Conservation (phyloP, 2,888 invertebrate species). For the Cepaea hortensis region DNA sequence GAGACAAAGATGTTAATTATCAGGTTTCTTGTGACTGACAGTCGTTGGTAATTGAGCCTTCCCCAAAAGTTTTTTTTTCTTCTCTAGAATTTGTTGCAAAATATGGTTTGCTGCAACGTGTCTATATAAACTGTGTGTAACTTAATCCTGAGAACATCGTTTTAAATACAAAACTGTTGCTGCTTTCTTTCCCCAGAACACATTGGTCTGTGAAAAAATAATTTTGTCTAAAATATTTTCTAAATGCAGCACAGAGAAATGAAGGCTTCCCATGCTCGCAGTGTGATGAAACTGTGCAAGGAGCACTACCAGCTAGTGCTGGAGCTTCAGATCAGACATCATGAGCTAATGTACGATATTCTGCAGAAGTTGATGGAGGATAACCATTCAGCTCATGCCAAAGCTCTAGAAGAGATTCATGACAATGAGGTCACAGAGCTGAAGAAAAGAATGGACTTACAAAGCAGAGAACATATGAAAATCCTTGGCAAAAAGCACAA, state of each 20-base stretch:
- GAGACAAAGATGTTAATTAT: too few species aligned
- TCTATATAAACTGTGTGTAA: too few species aligned
- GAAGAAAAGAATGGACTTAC: slow-evolving; percentile 87
- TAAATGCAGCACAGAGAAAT: slow-evolving; percentile 71
- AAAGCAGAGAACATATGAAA: slow-evolving; percentile 91
- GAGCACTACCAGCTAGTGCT: slow-evolving; percentile 85
- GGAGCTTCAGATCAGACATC: slow-evolving; percentile 89
- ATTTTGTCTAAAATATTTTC: background rate
- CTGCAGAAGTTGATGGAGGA: slow-evolving; percentile 62
- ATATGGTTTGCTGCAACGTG: too few species aligned
- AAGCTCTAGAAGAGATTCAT: slow-evolving; percentile 78
- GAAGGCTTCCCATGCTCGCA: slow-evolving; percentile 71
- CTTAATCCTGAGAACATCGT: too few species aligned
- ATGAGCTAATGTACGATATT: slow-evolving; percentile 81
- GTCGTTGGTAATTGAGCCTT: too few species aligned
- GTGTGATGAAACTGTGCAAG: slow-evolving; percentile 70
- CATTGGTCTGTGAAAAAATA: too few species aligned
- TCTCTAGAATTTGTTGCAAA: too few species aligned
- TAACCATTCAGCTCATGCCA: slow-evolving; percentile 61
- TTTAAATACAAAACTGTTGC: too few species aligned
- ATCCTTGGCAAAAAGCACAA: slow-evolving; percentile 89
- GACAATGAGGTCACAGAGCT: slow-evolving; percentile 75
- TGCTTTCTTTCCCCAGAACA: too few species aligned
- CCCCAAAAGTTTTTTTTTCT: too few species aligned
- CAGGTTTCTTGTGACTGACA: too few species aligned